phyloP scores from a whole-genome alignment of 1,140 invertebrate species.

The Heliconius nattereri region DNA sequence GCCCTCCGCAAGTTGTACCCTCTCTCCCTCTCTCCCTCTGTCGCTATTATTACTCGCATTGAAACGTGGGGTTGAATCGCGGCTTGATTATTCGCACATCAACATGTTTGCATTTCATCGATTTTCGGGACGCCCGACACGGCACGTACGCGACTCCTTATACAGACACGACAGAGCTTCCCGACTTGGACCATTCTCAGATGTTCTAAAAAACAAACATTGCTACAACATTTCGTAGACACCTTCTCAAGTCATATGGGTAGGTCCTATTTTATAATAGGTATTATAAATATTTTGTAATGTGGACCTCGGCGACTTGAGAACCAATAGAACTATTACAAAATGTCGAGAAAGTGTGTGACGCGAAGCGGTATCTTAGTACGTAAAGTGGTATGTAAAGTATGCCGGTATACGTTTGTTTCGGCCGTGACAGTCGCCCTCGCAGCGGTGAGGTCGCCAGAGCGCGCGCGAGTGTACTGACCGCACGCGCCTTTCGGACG shows the following conservation, averaged over 20 bases:
- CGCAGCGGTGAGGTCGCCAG: conserved; percentile 52
- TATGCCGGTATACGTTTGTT: conserved; percentile 21
- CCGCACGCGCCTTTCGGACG: conserved; percentile 65
- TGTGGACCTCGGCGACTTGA: background rate
- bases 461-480: conserved; percentile 73
- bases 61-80: conserved; percentile 60
- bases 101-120: conserved; percentile 77
- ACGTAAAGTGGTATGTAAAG: background rate
- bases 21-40: conserved; percentile 50
- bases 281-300: background rate
- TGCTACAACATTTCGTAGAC: background rate
- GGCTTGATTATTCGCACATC: conserved; percentile 76
- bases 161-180: conserved; percentile 27
- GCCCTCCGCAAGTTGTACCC: conserved; percentile 31
- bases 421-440: conserved; percentile 49
- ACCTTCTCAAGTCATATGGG: background rate
- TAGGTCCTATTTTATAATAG: background rate
- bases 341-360: conserved; percentile 28
- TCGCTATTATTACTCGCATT: conserved; percentile 68
- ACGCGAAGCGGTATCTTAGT: conserved; percentile 28
- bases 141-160: conserved; percentile 40
- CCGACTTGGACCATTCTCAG: conserved; percentile 5
- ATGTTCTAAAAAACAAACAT: background rate
- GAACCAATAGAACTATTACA: conserved; percentile 4
- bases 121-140: conserved; percentile 61